Evolutionary conservation across 2,113 vertebrate species (phyloP).

Genomic region (Laticauda laticaudata): DNA sequence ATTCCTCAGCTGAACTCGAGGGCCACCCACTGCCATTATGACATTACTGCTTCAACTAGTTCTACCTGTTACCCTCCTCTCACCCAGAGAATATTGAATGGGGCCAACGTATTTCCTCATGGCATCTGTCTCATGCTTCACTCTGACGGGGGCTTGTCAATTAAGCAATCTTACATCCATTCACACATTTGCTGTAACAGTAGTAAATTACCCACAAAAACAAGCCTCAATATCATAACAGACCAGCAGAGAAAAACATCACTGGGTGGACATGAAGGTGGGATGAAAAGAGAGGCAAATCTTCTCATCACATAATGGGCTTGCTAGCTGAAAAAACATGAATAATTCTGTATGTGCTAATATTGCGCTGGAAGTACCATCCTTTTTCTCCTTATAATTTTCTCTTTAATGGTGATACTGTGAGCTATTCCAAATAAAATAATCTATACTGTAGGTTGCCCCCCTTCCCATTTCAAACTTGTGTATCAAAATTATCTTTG

Average conservation of each 20-base stretch:
- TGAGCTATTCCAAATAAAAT: neutral
- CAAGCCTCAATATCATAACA: neutral
- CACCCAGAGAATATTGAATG: neutral
- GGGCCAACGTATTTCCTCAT: neutral
- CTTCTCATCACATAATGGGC: neutral
- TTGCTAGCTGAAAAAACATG: neutral
- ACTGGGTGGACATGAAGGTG: neutral
- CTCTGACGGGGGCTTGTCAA: neutral
- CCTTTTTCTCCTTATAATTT: neutral
- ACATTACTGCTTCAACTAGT: neutral
- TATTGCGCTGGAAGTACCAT: neutral
- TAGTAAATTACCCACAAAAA: neutral
- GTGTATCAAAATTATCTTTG: neutral
- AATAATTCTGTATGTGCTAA: neutral
- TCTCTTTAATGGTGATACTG: neutral
- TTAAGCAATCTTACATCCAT: neutral
- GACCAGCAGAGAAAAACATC: neutral
- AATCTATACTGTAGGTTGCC: neutral
- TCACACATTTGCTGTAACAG: neutral
- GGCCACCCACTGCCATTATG: too few species aligned
- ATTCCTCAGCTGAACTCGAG: too few species aligned
- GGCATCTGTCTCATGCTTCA: neutral
- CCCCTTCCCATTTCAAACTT: neutral
- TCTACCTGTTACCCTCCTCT: neutral
- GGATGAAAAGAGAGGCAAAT: neutral